Evolutionary conservation across 2,797 vertebrate genomes (phyloP).

Genomic region (Peromyscus aztecus): DNA sequence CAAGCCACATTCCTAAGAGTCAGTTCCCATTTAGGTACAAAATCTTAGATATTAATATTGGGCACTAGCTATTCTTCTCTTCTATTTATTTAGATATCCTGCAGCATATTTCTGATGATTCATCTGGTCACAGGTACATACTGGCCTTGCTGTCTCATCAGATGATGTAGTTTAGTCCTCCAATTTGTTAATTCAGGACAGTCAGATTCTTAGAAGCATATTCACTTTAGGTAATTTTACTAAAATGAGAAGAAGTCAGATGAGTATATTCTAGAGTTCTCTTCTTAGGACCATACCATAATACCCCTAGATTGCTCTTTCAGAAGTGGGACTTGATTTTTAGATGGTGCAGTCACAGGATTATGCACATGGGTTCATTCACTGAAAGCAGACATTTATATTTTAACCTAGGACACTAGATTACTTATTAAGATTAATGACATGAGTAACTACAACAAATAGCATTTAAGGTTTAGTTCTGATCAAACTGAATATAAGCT

Average conservation of each 20-base stretch:
- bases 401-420: slow-evolving; percentile 16
- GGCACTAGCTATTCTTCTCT: neutral
- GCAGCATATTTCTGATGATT: neutral
- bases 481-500: neutral
- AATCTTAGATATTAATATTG: neutral
- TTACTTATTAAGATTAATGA: slow-evolving; percentile 11
- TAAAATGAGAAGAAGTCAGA: slow-evolving; percentile 39
- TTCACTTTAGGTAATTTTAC: neutral
- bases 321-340: slow-evolving; percentile 10
- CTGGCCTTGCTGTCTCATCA: neutral
- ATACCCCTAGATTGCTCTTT: slow-evolving; percentile 55
- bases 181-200: neutral
- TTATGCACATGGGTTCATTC: neutral
- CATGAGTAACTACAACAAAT: neutral
- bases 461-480: neutral
- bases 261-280: neutral
- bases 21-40: neutral
- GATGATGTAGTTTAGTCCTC: neutral
- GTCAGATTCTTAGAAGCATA: neutral
- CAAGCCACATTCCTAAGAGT: neutral
- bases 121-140: neutral
- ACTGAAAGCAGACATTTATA: neutral
- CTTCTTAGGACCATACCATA: neutral
- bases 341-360: neutral
- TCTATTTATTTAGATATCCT: neutral